Evolutionary conservation across 2,113 vertebrate genomes (phyloP).

Genomic region (Mus spicilegus): DNA sequence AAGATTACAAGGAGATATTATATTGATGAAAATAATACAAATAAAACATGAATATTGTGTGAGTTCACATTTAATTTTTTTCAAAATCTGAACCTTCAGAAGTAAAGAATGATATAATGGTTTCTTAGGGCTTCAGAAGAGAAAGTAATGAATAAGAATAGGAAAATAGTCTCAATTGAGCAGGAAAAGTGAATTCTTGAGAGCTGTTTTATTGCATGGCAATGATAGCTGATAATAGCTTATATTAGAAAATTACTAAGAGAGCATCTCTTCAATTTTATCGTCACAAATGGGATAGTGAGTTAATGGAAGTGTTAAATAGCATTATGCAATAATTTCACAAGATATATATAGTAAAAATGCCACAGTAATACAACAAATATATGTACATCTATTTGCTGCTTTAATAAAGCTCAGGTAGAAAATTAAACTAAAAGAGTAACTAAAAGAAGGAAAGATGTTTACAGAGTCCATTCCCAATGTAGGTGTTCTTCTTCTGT

Average conservation of each 20-base stretch:
- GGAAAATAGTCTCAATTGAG: neutral
- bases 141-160: fast-evolving
- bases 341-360: neutral
- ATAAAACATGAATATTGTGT: neutral
- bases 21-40: neutral
- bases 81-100: neutral
- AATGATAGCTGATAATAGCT: neutral
- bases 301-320: neutral
- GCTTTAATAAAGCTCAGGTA: neutral
- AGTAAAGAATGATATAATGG: neutral
- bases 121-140: neutral
- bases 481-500: neutral
- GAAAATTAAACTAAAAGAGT: neutral
- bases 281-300: neutral
- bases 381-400: neutral
- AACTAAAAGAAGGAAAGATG: neutral
- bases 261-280: neutral
- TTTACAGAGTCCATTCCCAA: neutral
- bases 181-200: neutral
- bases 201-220: neutral
- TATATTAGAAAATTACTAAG: too few species aligned
- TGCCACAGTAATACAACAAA: neutral
- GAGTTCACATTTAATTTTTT: neutral
- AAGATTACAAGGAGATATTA: neutral
- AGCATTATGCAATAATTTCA: neutral